Evolutionary conservation across 2,113 vertebrate genomes (phyloP).

Genomic region (Amia ocellicauda): DNA sequence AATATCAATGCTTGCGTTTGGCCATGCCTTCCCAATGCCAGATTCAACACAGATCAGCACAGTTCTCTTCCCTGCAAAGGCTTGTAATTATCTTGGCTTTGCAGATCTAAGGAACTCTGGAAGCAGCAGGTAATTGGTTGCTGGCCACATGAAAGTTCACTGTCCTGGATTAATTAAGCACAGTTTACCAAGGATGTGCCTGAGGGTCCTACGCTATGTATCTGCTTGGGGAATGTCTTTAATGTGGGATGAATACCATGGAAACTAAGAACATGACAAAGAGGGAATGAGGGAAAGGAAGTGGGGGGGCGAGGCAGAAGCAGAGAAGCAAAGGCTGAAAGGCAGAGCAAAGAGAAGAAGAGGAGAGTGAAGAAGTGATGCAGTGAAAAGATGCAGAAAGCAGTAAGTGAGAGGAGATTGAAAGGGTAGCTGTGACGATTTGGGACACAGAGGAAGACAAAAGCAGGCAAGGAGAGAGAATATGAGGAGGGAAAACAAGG

Average conservation of each 20-base stretch:
- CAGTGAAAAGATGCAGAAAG: too few species aligned
- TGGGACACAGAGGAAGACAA: too few species aligned
- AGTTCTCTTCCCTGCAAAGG: too few species aligned
- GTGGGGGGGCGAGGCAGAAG: neutral
- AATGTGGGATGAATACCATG: neutral
- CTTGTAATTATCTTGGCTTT: too few species aligned
- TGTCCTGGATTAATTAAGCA: neutral
- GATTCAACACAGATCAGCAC: too few species aligned
- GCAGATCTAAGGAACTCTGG: neutral
- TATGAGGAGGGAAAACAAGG: too few species aligned
- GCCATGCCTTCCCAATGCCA: neutral
- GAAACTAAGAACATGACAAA: neutral
- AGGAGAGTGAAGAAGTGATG: neutral
- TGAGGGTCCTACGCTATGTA: neutral
- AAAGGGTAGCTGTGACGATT: too few species aligned
- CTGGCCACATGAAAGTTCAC: slow-evolving; percentile 4
- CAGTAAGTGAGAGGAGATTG: too few species aligned
- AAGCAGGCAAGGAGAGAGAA: too few species aligned
- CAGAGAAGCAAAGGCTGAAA: neutral
- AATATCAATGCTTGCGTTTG: neutral
- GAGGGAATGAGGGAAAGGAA: neutral
- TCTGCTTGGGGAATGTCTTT: slow-evolving; percentile 3
- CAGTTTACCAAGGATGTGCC: neutral
- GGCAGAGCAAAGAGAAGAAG: neutral
- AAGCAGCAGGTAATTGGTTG: neutral